Conservation (phyloP, 2,797 vertebrate genomes). For the Hippoglossus hippoglossus region DNA sequence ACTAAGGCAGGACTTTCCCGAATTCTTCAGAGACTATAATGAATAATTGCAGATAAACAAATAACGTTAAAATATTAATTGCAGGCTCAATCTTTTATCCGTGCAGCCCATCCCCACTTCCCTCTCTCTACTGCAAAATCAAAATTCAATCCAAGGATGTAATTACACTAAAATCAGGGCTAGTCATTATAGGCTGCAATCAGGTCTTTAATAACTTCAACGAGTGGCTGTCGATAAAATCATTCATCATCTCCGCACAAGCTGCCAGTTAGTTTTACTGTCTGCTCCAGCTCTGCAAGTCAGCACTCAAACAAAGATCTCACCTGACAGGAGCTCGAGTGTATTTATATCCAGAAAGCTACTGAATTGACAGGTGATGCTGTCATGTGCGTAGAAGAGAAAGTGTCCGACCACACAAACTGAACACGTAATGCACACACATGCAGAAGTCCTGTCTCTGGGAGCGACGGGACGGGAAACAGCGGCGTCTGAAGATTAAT, state of each 20-base stretch:
- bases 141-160: conserved; percentile 23
- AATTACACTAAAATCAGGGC: conserved; percentile 8
- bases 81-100: background rate
- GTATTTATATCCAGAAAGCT: conserved; percentile 23
- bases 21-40: too few relatives aligned
- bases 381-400: background rate
- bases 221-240: conserved; percentile 16
- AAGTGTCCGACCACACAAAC: background rate
- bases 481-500: conserved; percentile 34
- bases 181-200: conserved; percentile 31
- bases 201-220: conserved; percentile 25
- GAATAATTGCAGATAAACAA: background rate
- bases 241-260: conserved; percentile 24
- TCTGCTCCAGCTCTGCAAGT: conserved; percentile 1
- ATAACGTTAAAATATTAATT: background rate
- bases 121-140: background rate
- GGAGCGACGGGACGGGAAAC: conserved; percentile 17
- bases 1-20: background rate
- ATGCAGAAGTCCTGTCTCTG: background rate
- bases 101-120: background rate
- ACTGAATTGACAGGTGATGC: background rate
- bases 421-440: background rate
- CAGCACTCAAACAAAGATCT: background rate
- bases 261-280: conserved; percentile 16
- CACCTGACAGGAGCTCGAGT: conserved; percentile 4